Evolutionary conservation across 2,113 vertebrate genomes (phyloP), one percentile per base, ranked within the genome.

Genomic region (Elachura formosa): DNA sequence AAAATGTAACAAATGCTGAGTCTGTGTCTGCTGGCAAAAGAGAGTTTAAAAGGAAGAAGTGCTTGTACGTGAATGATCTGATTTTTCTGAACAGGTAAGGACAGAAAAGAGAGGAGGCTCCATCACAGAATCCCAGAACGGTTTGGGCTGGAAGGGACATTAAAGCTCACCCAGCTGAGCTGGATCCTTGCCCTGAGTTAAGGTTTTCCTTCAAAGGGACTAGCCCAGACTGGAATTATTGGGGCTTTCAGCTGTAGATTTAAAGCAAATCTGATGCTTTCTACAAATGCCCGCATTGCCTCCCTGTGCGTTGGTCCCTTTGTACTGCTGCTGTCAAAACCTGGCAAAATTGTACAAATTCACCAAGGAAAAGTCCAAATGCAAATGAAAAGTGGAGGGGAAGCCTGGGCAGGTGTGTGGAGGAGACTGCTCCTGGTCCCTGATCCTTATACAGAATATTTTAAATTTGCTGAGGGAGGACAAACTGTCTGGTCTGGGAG

Each of bases 261-360:
- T 43, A 36, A 2, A 14, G 49, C 58, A 43, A 51, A 90, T 31
- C 24, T 26, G 73, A 14, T 48, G 51, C 1, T 2, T 28, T 54
- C 24, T 11, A 11, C 1, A 0, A 5, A 13, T 23, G 4, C 9
- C 33, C 7, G 4, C 0, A 0, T 2, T 62, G 22, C 15, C 24
- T 72, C 45, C 25, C 10, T 18, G 52, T 76, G 54, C 5, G 21
- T 38, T 52, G 31, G 24, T 48, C 36, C 36, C 36, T 77, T 64
- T 5, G 1, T 17, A 66, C 28, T 77, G 56, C 49, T 66, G 28
- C 25, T 68, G 31, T 12, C 49, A 69, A 87, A 87, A 78, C 16
- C 28, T 12, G 58, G 6, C 18, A 23, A 48, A 52, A 55, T 9
- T 31, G 4, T 64, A 16, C n/a, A 49, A n/a, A 67, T 49, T 59